phyloP scores from a whole-genome alignment of 1,140 invertebrate species.

The Xylocopa sonorina region DNA sequence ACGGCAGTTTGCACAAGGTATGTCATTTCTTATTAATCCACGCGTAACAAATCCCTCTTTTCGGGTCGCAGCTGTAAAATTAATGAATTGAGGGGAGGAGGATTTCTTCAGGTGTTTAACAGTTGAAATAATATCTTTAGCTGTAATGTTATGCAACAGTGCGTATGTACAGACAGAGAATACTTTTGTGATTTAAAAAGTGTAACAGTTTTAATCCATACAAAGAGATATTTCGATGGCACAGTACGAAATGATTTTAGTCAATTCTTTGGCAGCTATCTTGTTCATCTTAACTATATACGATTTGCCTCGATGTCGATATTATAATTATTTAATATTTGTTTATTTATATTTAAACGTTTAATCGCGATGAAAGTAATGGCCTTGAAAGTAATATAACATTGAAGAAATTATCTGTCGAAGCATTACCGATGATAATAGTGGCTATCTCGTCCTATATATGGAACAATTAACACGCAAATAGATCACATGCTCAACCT shows the following conservation, averaged over 20 bases:
- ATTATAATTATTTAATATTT: neutral
- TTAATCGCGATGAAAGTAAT: too few species aligned
- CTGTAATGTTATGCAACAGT: too few species aligned
- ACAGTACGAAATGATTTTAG: neutral
- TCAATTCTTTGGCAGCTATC: neutral
- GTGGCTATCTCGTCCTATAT: neutral
- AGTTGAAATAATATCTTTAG: too few species aligned
- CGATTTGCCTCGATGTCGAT: too few species aligned
- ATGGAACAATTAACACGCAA: constrained; percentile 10
- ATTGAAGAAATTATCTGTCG: neutral
- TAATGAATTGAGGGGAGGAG: too few species aligned
- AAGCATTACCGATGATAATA: neutral
- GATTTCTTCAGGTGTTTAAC: too few species aligned
- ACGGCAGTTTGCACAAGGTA: neutral
- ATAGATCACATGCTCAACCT: neutral
- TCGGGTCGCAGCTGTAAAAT: too few species aligned
- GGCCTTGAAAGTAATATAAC: neutral
- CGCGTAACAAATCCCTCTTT: too few species aligned
- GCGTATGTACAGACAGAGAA: too few species aligned
- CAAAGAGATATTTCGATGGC: too few species aligned
- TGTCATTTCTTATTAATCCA: neutral
- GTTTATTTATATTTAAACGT: neutral
- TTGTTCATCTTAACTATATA: neutral
- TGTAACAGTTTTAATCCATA: too few species aligned
- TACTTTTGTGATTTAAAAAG: too few species aligned